Base-by-base conservation (phyloP, 2,113 vertebrate genomes). In the Misgurnus mizolepis region DNA sequence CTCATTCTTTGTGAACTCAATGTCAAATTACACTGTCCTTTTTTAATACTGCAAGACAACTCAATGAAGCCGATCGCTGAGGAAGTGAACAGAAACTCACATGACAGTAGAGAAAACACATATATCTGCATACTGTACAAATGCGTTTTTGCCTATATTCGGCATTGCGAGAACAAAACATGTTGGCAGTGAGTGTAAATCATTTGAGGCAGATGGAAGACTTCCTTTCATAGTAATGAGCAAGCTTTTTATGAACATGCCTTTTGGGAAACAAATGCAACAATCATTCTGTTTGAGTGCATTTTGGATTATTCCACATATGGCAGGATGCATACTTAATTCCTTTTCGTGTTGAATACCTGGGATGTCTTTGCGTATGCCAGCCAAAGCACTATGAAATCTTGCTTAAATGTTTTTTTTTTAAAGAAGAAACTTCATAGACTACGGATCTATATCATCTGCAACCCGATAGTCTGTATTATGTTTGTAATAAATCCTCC, bases 381-480 rank as follows among this genome's bases (percentile, higher is more conserved):
- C 40, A 17, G 4, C 43, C n/a, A 17, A n/a, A 58, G 55, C 49
- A 53, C 11, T 53, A 12, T 53, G 45, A n/a, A 56, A 71, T 45
- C 39, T 40, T 71, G 15, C 55, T 8, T 14, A 41, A 72, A 41
- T 41, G 34, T 72, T 9, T 72, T 34, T 34, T 34, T 34, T 71
- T 71, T 18, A 15, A 22, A 43, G 10, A 43, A 50, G 11, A 53
- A 8, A 45, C 40, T n/a, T 45, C n/a, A 45, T 22, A 43, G 70
- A 73, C 40, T 73, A 15, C 11, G 3, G 67, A 64, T 77, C 17
- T 49, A 56, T 41, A 78, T 73, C 2, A 60, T 78, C 18, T 82
- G 86, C 88, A 84, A 92, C 83, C 56, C n/a, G 86, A 91, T 89
- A 82, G 85, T 45, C 68, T 47, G 77, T 74, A 62, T 60, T 79